Evolutionary conservation across 2,888 invertebrate genomes (phyloP), one percentile per base, ranked within the genome.

Genomic region (Resseliella maxima): DNA sequence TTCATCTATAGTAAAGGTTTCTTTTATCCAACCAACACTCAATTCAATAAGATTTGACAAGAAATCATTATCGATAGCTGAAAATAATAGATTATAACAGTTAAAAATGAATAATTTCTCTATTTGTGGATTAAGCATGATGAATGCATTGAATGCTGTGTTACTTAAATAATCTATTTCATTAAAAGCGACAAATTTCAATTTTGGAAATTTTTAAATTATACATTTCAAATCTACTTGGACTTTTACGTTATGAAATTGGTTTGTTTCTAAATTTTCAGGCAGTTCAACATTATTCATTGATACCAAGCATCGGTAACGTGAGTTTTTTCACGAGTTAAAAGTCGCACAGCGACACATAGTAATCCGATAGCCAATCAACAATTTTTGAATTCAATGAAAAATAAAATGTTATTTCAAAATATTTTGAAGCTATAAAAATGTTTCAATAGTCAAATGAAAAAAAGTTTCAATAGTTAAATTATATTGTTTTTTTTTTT

Each of bases 101-200:
- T 15, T 12, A 72, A 72, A 0, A 72, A 72, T 72, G 5, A 72
- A 72, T 31, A 72, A 35, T 35, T 8, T 72, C 31, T 72, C 72
- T 72, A 72, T 72, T 72, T 72, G 72, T 72, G 72, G 72, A 72
- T 72, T 72, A 72, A 72, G 72, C 72, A 35, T 72, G 72, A 72
- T 72, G 35, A 72, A 72, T 72, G 72, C 72, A 72, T 72, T 72
- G 72, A 72, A 72, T 35, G 72, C 72, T 10, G 72, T 35, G 72
- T 72, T 35, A 72, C 31, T 72, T 72, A 72, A 35, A 72, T 72
- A 31, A 72, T 72, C 35, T 31, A 72, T 35, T 31, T 72, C 31
- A 72, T 72, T 35, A 72, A 72, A 72, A 72, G 8, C 6, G 31
- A 35, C 72, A 72, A 5, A 72, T 72, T 72, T 72, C 72, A 72